phyloP scores from a whole-genome alignment of 2,113 vertebrate genomes.

The Microtus montanus region DNA sequence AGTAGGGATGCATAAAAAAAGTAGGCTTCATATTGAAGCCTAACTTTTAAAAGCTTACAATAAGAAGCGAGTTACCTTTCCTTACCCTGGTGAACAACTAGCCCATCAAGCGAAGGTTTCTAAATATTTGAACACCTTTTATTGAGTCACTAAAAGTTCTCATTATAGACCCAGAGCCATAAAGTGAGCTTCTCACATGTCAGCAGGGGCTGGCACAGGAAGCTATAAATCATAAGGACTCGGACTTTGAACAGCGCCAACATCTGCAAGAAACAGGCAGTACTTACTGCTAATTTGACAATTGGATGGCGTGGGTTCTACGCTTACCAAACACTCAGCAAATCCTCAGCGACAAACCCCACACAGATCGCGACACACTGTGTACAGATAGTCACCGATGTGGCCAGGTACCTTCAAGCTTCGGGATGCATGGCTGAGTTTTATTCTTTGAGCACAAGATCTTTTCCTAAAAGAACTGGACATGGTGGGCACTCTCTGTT shows the following conservation, averaged over 20 bases:
- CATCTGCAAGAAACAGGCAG: slow-evolving; percentile 56
- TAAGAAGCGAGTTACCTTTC: slow-evolving; percentile 22
- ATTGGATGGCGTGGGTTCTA: not conserved
- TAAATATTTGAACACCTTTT: slow-evolving; percentile 55
- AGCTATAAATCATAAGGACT: slow-evolving; percentile 65
- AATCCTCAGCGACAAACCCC: slow-evolving; percentile 39
- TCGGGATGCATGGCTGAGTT: slow-evolving; percentile 14
- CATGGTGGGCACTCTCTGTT: not conserved
- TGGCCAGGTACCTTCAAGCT: not conserved
- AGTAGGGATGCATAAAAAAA: not conserved
- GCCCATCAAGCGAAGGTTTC: slow-evolving; percentile 46
- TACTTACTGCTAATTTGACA: slow-evolving; percentile 24
- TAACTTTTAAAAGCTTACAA: slow-evolving; percentile 44
- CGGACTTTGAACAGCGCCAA: slow-evolving; percentile 57
- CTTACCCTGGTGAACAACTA: not conserved
- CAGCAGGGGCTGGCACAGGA: slow-evolving; percentile 39
- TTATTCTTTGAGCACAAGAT: not conserved
- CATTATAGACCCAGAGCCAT: slow-evolving; percentile 34
- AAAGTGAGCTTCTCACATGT: slow-evolving; percentile 63
- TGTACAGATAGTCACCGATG: not conserved
- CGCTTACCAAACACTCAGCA: slow-evolving; percentile 22
- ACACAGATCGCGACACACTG: not conserved
- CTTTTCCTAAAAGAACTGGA: not conserved
- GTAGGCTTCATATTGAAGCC: not conserved
- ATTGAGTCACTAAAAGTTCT: slow-evolving; percentile 39